Evolutionary conservation across 2,888 invertebrate species (phyloP), one percentile per base, ranked within the genome.

Genomic region (Chrysotoxum bicinctum): DNA sequence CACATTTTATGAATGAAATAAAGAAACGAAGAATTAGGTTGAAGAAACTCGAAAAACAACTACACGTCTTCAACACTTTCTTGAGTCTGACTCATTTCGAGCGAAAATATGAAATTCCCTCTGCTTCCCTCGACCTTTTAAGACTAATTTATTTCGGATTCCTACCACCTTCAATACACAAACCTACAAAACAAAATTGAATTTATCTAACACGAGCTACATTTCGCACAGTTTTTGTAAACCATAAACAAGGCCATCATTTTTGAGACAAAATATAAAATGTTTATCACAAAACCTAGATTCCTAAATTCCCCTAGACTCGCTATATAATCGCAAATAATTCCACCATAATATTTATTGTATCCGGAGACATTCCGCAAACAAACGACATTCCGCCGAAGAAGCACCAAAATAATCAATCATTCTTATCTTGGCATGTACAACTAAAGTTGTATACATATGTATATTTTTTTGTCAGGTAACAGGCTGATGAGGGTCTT

Each of bases 381-480:
- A 66, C 35, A 66, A 66, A 50, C 8, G n/a, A 66, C n/a, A 50
- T 64, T 64, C 23, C 45, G n/a, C 26, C 12, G 7, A 45, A 35
- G 35, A 32, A 58, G 37, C 35, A 1, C 10, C 43, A 48, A 30
- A 56, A 37, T 35, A 50, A 48, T 66, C 66, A 66, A 66, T 66
- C 66, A 50, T 66, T 50, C 48, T 66, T 66, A 66, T 66, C 66
- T 50, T 66, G 35, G 43, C 66, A 32, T 10, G 9, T 19, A 43
- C 5, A 19, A 12, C 14, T 14, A n/a, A 58, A 62, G 26, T 66
- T 66, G 19, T 30, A 30, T 30, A 16, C 32, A 1, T 56, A n/a
- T n/a, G n/a, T 56, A 0, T 5, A 6, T 16, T 56, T 19, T 54
- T 10, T 30, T 19, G 32, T 10, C 2, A 58, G n/a, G 16, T 16